A percentile compares a stretch with the other conserved stretches of the same genome.
These are phyloP conservation scores for Diplolepis rosae DNA, from an alignment of 2,888 invertebrate species.

Conservation along the genomic window DNA sequence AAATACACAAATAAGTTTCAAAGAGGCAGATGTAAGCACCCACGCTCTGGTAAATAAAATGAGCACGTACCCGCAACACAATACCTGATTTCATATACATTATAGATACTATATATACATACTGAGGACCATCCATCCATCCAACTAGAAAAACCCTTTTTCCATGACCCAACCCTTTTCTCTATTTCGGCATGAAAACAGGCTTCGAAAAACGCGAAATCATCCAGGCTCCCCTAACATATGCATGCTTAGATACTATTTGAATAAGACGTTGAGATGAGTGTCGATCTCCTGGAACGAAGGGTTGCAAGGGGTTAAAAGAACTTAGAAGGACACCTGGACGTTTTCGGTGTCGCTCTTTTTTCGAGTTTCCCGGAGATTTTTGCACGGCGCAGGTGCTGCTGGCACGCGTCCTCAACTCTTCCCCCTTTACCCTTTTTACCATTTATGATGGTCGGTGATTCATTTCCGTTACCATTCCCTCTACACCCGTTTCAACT, in stretches of 20 bases:
- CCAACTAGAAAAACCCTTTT: conserved; percentile 4
- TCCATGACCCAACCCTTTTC: conserved; percentile 37
- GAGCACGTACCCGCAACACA: background rate
- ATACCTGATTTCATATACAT: conserved; percentile 11
- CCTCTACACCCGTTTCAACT: background rate
- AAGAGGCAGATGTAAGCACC: conserved; percentile 11
- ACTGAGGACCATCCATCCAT: conserved; percentile 14
- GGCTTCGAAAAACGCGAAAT: conserved; percentile 19
- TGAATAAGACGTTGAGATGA: conserved; percentile 42
- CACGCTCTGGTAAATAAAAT: conserved; percentile 10
- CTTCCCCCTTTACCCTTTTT: conserved; percentile 6
- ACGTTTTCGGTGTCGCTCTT: conserved; percentile 30
- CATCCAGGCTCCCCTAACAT: conserved; percentile 1
- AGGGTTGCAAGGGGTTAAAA: conserved; percentile 21
- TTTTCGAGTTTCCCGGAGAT: conserved; percentile 56
- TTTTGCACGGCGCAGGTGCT: conserved; percentile 64
- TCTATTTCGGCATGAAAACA: conserved; percentile 38
- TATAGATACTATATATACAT: background rate
- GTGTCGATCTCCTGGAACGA: conserved; percentile 19
- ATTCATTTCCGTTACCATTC: background rate
- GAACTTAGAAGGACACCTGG: background rate
- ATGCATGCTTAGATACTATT: conserved; percentile 42
- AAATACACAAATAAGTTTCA: background rate
- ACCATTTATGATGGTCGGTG: background rate
- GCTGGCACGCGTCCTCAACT: conserved; percentile 65